Base-by-base conservation (phyloP, 2,888 invertebrate genomes). In the Agrochola macilenta region DNA sequence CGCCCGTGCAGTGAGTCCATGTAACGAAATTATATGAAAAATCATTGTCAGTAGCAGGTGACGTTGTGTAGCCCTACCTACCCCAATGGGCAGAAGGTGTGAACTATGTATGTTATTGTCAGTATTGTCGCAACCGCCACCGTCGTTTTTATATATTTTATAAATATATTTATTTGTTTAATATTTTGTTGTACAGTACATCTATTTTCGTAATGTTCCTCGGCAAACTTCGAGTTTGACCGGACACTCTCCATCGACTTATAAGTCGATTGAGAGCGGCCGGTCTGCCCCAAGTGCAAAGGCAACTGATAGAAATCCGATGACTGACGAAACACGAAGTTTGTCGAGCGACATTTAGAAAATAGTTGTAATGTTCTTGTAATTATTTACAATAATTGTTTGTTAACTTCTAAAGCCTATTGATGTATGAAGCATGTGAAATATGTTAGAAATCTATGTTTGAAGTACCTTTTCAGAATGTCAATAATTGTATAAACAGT, bases 31-130 rank as follows among this genome's bases (percentile, higher is more conserved):
- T 63, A 52, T 20, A 66, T 39, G 69, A 74, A 43, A 60, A 86
- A 78, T 86, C 82, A 85, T 69, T 88, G 84, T 92, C 92, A 92
- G 92, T 92, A 93, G 65, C 20, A 20, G 26, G 12, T 46, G 39
- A 20, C 26, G 65, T 65, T 46, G 4, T 46, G 52, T 52, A 7
- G 52, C 20, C 20, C 52, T 52, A 20, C 7, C 52, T 52, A 20
- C 52, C 20, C 20, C 52, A 0, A 26, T 26, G 46, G 12, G 26
- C 0, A 12, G 11, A 26, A 65, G 46, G 46, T 4, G 20, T 26
- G 65, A 66, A 26, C 12, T 26, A 26, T 66, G 11, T 65, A 46
- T 66, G 82, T 87, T 83, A 83, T 66, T 88, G 83, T 92, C 92
- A 92, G 92, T 92, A 93, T 92, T 93, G 70, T 74, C 66, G 60